Percentiles rank a stretch among this genome's conserved stretches.
phyloP scores from a whole-genome alignment of 2,888 invertebrate genomes.

The Lampropteryx suffumata region DNA sequence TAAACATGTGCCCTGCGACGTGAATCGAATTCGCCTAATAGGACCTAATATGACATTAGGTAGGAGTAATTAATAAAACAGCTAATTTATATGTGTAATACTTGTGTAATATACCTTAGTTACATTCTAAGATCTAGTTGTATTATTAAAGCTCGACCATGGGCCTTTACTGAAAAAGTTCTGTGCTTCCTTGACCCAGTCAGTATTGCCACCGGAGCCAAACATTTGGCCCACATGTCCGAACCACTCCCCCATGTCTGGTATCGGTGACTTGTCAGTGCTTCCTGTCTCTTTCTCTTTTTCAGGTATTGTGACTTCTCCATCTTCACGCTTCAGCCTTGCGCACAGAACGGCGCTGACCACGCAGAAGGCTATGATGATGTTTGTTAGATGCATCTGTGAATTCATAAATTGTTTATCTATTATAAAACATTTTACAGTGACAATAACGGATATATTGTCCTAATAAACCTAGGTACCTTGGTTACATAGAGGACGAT shows the following conservation, averaged over 20 bases:
- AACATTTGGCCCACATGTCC: not conserved
- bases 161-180: not conserved
- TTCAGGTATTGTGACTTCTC: not conserved
- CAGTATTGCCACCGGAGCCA: not conserved
- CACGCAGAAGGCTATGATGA: slow-evolving; percentile 33
- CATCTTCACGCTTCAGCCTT: slow-evolving; percentile 22
- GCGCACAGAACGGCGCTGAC: slow-evolving; percentile 19
- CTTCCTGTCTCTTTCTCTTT: not conserved
- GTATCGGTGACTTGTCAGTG: slow-evolving; percentile 4
- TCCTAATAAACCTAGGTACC: no score
- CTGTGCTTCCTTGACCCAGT: slow-evolving; percentile 18
- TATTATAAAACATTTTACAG: not conserved
- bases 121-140: no score
- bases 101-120: no score
- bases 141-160: not conserved
- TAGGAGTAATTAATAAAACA: no score
- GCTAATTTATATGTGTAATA: no score
- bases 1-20: no score
- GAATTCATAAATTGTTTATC: slow-evolving; percentile 10
- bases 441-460: not conserved
- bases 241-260: slow-evolving; percentile 7
- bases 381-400: slow-evolving; percentile 33
- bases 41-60: no score
- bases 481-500: no score
- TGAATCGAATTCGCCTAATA: no score